phyloP scores from a whole-genome alignment of 2,797 vertebrate genomes.

The Acipenser oxyrinchus region DNA sequence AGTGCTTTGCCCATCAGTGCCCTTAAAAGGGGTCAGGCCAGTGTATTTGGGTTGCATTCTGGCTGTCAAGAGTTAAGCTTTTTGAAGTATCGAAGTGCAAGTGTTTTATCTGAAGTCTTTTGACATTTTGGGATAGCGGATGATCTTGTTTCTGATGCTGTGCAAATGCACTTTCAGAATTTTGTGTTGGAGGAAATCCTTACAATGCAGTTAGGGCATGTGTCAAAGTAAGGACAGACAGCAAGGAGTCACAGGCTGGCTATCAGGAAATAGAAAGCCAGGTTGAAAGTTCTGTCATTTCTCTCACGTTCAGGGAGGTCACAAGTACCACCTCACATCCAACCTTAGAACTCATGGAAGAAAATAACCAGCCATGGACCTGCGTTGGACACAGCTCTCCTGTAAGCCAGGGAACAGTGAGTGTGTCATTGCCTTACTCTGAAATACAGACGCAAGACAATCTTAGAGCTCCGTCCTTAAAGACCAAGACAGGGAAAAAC shows the following conservation, averaged over 20 bases:
- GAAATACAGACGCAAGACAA: conserved; percentile 21
- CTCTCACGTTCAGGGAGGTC: conserved; percentile 44
- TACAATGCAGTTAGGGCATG: too few species aligned
- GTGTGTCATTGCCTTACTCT: conserved; percentile 9
- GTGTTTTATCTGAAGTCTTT: conserved; percentile 36
- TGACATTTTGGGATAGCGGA: conserved; percentile 25
- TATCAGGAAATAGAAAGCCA: conserved; percentile 46
- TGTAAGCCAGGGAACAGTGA: conserved; percentile 21
- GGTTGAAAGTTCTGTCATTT: conserved; percentile 32
- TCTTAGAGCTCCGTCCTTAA: conserved; percentile 26
- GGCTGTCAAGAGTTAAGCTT: background rate
- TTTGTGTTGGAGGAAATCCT: background rate
- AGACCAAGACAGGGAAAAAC: conserved; percentile 29
- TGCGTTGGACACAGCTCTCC: conserved; percentile 40
- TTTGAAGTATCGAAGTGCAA: conserved; percentile 26
- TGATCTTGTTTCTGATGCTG: background rate
- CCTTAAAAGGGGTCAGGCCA: conserved; percentile 16
- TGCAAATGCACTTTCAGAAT: background rate
- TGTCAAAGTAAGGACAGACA: too few species aligned
- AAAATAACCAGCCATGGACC: conserved; percentile 50
- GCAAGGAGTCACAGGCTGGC: conserved; percentile 4
- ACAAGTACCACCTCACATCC: conserved; percentile 53
- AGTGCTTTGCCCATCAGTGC: conserved; percentile 11
- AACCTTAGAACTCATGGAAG: conserved; percentile 53
- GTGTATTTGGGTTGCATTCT: background rate